A percentile compares a stretch with the other conserved stretches of the same genome.
Evolutionary conservation across 2,113 vertebrate species (phyloP).

Genomic region (Neolamprologus longior): DNA sequence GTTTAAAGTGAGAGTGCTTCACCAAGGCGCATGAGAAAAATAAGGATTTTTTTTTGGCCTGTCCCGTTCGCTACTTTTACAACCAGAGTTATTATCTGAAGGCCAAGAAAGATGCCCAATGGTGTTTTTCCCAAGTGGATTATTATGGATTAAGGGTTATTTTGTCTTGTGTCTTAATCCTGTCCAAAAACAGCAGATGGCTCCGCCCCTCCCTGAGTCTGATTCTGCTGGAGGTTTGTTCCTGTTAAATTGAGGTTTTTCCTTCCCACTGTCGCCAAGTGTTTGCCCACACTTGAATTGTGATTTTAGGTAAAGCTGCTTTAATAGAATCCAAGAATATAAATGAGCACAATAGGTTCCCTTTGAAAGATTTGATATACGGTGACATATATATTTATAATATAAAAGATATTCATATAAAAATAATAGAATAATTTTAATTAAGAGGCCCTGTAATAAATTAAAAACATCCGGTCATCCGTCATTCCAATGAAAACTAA

Average conservation of each 20-base stretch:
- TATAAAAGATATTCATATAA: background rate
- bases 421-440: background rate
- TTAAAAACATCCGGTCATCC: background rate
- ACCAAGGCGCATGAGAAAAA: background rate
- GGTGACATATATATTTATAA: background rate
- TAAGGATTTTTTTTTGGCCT: background rate
- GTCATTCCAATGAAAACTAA: fast-evolving
- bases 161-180: background rate
- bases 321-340: background rate
- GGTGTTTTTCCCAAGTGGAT: background rate
- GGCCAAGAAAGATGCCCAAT: background rate
- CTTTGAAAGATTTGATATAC: background rate
- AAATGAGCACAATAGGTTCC: background rate
- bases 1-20: background rate
- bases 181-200: background rate
- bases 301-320: background rate
- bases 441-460: background rate
- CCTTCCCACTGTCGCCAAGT: background rate
- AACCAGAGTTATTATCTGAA: background rate
- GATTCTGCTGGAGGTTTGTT: background rate
- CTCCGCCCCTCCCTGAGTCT: fast-evolving
- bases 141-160: background rate
- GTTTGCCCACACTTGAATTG: background rate
- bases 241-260: fast-evolving
- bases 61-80: background rate